A percentile compares a stretch with the other conserved stretches of the same genome.
phyloP scores from a whole-genome alignment of 2,797 vertebrate species.

The Thunnus albacares region DNA sequence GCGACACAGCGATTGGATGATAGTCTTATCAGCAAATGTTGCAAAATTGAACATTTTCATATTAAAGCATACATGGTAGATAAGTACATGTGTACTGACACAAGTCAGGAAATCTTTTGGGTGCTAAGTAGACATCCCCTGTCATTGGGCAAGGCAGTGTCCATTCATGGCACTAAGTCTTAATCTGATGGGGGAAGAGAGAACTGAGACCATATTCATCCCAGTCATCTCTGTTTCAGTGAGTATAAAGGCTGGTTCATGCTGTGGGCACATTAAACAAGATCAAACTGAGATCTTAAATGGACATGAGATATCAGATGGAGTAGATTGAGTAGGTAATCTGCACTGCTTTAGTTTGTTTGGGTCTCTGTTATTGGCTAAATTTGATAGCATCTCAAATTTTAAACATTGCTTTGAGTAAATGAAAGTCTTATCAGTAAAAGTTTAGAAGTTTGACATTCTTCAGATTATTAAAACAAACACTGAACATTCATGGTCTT shows the following conservation, averaged over 20 bases:
- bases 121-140: slow-evolving; percentile 25
- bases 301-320: neutral
- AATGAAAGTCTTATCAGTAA: neutral
- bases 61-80: no score
- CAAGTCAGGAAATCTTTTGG: neutral
- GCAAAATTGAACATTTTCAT: no score
- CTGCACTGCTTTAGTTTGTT: neutral
- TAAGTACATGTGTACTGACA: no score
- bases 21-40: neutral
- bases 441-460: neutral
- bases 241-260: slow-evolving; percentile 57
- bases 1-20: neutral
- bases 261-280: slow-evolving; percentile 37
- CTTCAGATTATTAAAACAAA: neutral
- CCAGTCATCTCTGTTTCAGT: slow-evolving; percentile 60
- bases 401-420: neutral
- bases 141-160: slow-evolving; percentile 82
- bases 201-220: slow-evolving; percentile 77
- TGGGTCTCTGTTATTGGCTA: neutral
- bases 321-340: neutral
- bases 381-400: neutral
- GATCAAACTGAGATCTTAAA: neutral
- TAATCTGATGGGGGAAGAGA: slow-evolving; percentile 80
- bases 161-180: slow-evolving; percentile 73
- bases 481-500: neutral